A percentile compares a stretch with the other conserved stretches of the same genome.
These are phyloP conservation scores for Andrena fulva DNA, from an alignment of 2,888 invertebrate genomes.

Conservation along the genomic window DNA sequence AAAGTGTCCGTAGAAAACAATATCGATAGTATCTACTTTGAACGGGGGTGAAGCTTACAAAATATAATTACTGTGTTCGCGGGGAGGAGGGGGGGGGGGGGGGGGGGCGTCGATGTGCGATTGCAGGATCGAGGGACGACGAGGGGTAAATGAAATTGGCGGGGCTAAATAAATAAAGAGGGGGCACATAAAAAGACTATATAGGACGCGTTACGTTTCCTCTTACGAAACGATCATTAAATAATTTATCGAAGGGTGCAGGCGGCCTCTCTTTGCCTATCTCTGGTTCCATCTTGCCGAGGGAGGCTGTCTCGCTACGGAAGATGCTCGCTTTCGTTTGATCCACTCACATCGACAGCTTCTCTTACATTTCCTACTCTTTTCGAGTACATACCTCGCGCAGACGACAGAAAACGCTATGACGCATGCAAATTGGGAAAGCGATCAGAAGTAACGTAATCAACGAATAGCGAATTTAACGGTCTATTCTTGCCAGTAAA, in stretches of 20 bases:
- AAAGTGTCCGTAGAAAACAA: constrained; percentile 35
- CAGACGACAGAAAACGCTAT: background rate
- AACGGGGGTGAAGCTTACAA: constrained; percentile 18
- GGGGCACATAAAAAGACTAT: constrained; percentile 34
- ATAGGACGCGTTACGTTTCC: constrained; percentile 41
- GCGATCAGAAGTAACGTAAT: no score
- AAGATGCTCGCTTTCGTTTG: no score
- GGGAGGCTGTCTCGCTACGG: background rate
- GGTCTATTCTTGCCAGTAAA: background rate
- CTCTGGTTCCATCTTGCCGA: background rate
- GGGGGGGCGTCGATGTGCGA: constrained; percentile 5
- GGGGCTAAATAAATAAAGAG: constrained; percentile 59
- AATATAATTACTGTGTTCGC: constrained; percentile 1
- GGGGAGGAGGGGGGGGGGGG: no score
- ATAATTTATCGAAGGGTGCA: constrained; percentile 74
- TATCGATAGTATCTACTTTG: constrained; percentile 2
- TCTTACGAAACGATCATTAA: constrained; percentile 61
- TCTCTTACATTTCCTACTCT: background rate
- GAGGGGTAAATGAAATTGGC: constrained; percentile 22
- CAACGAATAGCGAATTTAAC: no score
- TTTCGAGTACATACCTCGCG: background rate
- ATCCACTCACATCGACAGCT: background rate
- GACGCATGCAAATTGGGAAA: constrained; percentile 1
- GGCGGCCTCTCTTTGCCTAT: constrained; percentile 54
- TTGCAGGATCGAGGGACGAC: background rate